Evolutionary conservation across 2,888 invertebrate species (phyloP), one percentile per base, ranked within the genome.

Genomic region (Alentia gelatinosa): DNA sequence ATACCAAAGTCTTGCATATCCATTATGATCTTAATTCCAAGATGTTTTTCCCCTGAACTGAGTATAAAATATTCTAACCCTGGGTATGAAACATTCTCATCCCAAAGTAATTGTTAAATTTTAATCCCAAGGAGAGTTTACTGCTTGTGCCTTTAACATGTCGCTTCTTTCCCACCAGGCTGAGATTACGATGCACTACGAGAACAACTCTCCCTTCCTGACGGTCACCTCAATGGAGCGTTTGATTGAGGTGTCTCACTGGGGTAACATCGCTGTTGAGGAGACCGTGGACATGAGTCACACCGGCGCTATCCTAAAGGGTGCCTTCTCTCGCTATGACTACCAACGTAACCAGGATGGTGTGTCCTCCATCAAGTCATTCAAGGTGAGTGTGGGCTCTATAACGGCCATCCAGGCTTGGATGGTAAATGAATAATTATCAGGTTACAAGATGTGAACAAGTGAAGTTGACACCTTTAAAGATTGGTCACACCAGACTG

Each of bases 241-340:
- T 88, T 96, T 97, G 0, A 98, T 99, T 94, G 99, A 99, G 96
- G 97, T 99, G 0, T 99, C 99, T 0, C 99, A 99, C 96, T 99
- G 99, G 99, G 99, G 99, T 12, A 99, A 99, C 95, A 98, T 99
- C 94, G 99, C 99, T 35, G 97, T 99, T 0, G 99, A 99, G 96
- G 99, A 99, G 96, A 97, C 98, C 9, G 97, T 99, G 93, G 98
- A 99, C 95, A 97, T 99, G 93, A 97, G 97, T 33, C 99, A 99
- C 95, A 98, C 98, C 83, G 99, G 99, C 74, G 99, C 99, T 19
- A 97, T 97, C 92, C 96, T 99, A 68, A 99, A 99, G 95, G 98
- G 98, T 0, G 97, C 99, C 0, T 99, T 99, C 96, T 99, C 99
- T 0, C 97, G 99, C 68, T 99, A 99, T 96, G 99, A 99, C 96